Base-by-base conservation (phyloP, 2,888 invertebrate genomes). In the Hedychridium roseum region DNA sequence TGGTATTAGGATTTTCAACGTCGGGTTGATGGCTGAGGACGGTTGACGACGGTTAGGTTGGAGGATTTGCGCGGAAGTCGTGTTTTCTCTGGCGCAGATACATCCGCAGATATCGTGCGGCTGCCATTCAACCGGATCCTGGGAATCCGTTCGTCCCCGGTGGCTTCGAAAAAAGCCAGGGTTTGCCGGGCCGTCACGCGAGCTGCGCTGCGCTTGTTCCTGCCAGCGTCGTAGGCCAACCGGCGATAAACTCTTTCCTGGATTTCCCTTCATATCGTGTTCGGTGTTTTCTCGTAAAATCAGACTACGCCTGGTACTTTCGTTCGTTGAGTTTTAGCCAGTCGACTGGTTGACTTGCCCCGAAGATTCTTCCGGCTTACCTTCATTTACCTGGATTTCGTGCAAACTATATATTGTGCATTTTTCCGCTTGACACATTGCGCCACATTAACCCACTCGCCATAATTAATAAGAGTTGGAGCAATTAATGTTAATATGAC, bases 21-120 rank as follows among this genome's bases (percentile, higher is more conserved):
- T n/a, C n/a, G 41, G 23, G 51, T 44, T 36, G 53, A 7, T 37
- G 34, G 14, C 28, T 44, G 28, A 1, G 38, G 31, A 5, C 17
- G n/a, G 18, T 15, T 5, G 23, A 23, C 11, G 4, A 12, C n/a
- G n/a, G 18, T 4, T 32, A 4, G 35, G 17, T 9, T 26, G 6
- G 32, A 37, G 43, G 43, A 51, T 56, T 47, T 41, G 38, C 42
- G 7, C 48, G 60, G 50, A 57, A 61, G 58, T 63, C 66, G 50
- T 54, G 53, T 55, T 64, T 64, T 51, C 50, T 49, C 31, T 26
- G 12, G 21, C 36, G 26, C 21, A 44, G 50, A 62, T 54, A 50
- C 47, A 54, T 46, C 45, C 36, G 27, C 11, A 58, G 51, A 56
- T 56, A 55, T 35, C 41, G 44, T 14, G 17, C 35, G 35, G 23